Evolutionary conservation across 2,888 invertebrate genomes (phyloP).

Genomic region (Barypeithes pellucidus): DNA sequence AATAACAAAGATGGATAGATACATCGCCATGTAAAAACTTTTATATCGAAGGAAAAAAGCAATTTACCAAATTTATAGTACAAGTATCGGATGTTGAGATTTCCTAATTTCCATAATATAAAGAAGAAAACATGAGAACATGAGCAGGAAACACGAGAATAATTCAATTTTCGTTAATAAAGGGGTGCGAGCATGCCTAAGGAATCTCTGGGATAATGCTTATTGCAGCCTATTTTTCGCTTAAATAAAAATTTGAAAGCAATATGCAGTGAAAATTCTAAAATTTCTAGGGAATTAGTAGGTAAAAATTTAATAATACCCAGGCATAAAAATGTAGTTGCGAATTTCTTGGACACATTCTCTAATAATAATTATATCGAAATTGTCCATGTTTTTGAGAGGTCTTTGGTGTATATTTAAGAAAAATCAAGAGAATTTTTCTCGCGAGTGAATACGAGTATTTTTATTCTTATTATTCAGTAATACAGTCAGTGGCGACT

Average conservation of each 20-base stretch:
- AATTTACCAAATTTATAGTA: neutral
- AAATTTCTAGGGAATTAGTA: neutral
- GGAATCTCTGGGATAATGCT: neutral
- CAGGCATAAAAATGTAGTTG: too few species aligned
- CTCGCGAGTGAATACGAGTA: too few species aligned
- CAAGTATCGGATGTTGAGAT: conserved; percentile 8
- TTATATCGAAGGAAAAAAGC: neutral
- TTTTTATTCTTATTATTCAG: too few species aligned
- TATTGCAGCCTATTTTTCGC: neutral
- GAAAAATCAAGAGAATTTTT: too few species aligned
- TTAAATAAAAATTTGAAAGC: neutral
- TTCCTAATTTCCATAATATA: conserved; percentile 11
- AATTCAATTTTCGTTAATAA: conserved; percentile 18
- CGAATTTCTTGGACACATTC: too few species aligned
- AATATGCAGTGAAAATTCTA: conserved; percentile 13
- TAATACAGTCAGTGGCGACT: too few species aligned
- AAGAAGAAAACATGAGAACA: conserved; percentile 18
- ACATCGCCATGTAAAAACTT: neutral
- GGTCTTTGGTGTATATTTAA: too few species aligned
- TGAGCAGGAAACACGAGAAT: conserved; percentile 13
- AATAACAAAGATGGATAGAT: neutral
- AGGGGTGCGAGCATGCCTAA: conserved; percentile 10
- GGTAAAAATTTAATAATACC: neutral
- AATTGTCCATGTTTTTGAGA: too few species aligned
- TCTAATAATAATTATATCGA: too few species aligned